These are phyloP conservation scores for Nasua narica DNA, from an alignment of 2,797 vertebrate genomes.

Conservation along the genomic window DNA sequence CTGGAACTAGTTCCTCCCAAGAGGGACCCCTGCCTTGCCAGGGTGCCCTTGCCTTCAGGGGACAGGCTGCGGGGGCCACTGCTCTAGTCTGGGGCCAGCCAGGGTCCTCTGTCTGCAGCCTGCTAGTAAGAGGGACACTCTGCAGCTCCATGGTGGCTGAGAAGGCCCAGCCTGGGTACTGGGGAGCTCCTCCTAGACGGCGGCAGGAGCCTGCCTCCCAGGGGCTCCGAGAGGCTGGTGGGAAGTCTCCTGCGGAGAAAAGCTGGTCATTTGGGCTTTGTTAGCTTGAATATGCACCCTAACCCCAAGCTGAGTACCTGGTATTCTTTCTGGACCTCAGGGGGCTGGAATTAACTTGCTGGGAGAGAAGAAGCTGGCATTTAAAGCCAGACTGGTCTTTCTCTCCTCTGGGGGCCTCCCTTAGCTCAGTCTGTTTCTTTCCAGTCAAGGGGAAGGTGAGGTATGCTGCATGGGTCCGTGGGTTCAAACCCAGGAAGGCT, in stretches of 20 bases:
- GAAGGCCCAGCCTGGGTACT: background rate
- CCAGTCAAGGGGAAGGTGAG: rapidly evolving
- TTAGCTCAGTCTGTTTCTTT: background rate
- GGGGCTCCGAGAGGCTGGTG: background rate
- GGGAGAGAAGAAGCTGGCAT: background rate
- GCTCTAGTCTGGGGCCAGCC: background rate
- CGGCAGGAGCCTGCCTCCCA: background rate
- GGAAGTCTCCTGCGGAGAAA: background rate
- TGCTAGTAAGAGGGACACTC: background rate
- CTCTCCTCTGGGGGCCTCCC: background rate
- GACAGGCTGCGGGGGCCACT: background rate
- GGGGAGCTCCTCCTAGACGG: background rate
- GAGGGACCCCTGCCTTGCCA: background rate
- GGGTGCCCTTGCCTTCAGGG: no score
- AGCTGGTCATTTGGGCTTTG: background rate
- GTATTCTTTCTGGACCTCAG: background rate
- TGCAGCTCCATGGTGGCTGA: background rate
- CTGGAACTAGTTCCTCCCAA: background rate
- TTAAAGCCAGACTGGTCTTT: background rate
- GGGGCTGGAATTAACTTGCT: background rate
- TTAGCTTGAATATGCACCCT: background rate
- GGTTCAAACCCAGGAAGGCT: background rate
- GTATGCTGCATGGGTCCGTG: background rate
- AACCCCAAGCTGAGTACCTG: background rate
- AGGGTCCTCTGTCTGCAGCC: background rate